phyloP scores from a whole-genome alignment of 2,113 vertebrate genomes.

The Salvelinus fontinalis region DNA sequence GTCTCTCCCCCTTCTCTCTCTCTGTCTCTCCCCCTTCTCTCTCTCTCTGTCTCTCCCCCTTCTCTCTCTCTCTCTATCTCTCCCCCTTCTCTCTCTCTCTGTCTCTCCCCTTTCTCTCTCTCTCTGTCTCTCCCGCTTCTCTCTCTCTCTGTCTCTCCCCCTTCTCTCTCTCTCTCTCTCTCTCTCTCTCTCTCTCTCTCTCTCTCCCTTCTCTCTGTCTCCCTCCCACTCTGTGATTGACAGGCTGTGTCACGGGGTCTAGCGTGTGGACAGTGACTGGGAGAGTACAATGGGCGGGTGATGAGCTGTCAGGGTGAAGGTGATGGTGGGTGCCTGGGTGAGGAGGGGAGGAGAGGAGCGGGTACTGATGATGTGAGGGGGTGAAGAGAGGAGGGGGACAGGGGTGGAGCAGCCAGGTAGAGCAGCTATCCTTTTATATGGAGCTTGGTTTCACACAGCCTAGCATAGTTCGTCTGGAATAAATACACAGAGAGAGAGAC shows the following conservation, averaged over 20 bases:
- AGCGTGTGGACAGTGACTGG: slow-evolving; percentile 26
- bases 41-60: too few relatives aligned
- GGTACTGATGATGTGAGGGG: too few relatives aligned
- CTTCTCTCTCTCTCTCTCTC: background rate
- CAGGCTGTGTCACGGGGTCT: slow-evolving; percentile 6
- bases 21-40: too few relatives aligned
- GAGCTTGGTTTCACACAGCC: slow-evolving; percentile 25
- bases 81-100: too few relatives aligned
- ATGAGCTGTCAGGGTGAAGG: slow-evolving; percentile 35
- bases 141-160: too few relatives aligned
- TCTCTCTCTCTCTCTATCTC: too few relatives aligned
- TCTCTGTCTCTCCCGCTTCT: too few relatives aligned
- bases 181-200: background rate
- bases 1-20: too few relatives aligned
- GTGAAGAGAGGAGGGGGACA: background rate
- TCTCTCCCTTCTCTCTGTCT: background rate
- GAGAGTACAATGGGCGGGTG: slow-evolving; percentile 5
- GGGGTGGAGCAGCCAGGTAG: slow-evolving; percentile 20
- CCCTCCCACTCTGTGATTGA: background rate
- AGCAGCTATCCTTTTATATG: slow-evolving; percentile 2
- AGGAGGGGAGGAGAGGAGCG: background rate
- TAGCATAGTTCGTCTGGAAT: background rate
- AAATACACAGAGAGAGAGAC: background rate
- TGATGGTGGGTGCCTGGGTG: background rate
- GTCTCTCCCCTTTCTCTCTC: too few relatives aligned